Conservation (phyloP, 2,113 vertebrate genomes). For the Silurus glanis region DNA sequence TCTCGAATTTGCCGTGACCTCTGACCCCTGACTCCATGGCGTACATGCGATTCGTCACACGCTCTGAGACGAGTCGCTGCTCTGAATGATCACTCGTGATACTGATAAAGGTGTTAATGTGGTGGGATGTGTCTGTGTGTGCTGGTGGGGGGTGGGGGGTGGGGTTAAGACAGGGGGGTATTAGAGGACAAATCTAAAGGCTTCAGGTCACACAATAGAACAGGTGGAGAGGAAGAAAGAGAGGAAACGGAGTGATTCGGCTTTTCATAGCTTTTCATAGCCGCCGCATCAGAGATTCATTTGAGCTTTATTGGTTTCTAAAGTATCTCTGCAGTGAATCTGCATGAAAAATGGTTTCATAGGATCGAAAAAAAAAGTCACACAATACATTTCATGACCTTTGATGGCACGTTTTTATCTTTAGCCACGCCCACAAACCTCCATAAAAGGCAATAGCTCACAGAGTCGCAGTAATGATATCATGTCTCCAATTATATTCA, state of each 20-base stretch:
- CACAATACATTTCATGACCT: background rate
- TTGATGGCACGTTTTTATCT: background rate
- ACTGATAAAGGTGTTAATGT: background rate
- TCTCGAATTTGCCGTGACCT: conserved; percentile 28
- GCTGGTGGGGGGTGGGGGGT: background rate
- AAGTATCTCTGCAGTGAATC: too few relatives aligned
- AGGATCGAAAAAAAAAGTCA: background rate
- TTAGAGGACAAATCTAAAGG: conserved; percentile 30
- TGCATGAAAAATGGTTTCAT: too few relatives aligned
- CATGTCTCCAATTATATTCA: background rate
- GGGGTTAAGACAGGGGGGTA: background rate
- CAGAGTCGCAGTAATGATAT: background rate
- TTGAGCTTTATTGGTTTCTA: too few relatives aligned
- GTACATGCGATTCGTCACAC: conserved; percentile 11
- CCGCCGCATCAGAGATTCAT: background rate
- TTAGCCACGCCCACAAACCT: background rate
- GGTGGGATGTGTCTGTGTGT: too few relatives aligned
- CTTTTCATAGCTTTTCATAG: background rate
- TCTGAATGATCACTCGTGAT: conserved; percentile 34
- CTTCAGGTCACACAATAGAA: conserved; percentile 22
- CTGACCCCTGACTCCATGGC: conserved; percentile 17
- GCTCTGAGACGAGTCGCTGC: background rate
- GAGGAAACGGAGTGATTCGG: background rate
- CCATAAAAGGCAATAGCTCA: background rate
- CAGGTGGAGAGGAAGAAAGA: background rate